Base-by-base conservation (phyloP, 2,888 invertebrate species). In the Tipula unca region DNA sequence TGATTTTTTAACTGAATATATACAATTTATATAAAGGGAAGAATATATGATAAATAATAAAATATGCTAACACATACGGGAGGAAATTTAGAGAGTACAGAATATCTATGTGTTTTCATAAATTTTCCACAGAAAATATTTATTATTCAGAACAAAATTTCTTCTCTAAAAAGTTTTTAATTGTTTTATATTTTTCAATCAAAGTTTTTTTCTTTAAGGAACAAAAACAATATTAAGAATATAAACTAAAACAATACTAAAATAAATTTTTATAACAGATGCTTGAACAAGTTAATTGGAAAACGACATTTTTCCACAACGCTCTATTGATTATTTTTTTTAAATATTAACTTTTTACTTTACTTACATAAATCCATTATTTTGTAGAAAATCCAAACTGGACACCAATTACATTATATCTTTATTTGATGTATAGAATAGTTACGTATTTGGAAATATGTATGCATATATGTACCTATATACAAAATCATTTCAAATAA, bases 111-210 rank as follows among this genome's bases (percentile, higher is more conserved):
- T 13, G 8, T 29, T 35, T 82, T 85, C 82, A 13, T 17, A 32
- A 85, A 29, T 25, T 32, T 54, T 39, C 4, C 17, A 17, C 25
- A 14, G 85, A 32, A 17, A 48, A 48, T 48, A 48, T 48, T 48
- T 48, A 17, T 17, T 48, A 48, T 36, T 20, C 32, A 36, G 42
- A 32, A n/a, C 82, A 42, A 86, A 86, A 85, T 86, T 85, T 86
- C 85, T 82, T 54, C 86, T 86, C 82, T 42, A 48, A 20, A 39
- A 42, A 84, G n/a, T 83, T 85, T 85, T 85, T 85, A 29, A 54
- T 32, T 39, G 69, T 17, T n/a, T 17, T 48, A 17, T 48, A 48
- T 48, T 48, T 17, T 48, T 3, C 17, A 17, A 48, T 48, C 17
- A 17, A 48, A 14, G 32, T 3, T 6, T 32, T 32, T 25, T 82